Evolutionary conservation across 2,888 invertebrate genomes (phyloP), one percentile per base, ranked within the genome.

Genomic region (Blomia tropicalis): DNA sequence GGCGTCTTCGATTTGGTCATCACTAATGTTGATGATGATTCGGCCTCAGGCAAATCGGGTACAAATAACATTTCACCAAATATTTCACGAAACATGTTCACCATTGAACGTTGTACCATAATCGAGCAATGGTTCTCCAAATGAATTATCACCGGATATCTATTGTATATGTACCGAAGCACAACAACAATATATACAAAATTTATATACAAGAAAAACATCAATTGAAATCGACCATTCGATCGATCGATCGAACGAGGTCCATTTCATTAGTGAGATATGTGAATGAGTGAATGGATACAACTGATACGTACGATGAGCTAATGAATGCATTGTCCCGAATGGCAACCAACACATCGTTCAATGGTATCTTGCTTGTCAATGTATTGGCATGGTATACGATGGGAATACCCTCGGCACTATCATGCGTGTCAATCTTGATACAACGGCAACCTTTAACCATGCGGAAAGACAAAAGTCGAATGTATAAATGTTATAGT

Each of bases 341-440:
- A 62, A 73, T 70, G 59, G 71, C 70, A 36, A 66, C 60, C 43
- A 69, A 59, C 25, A 69, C 67, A 63, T 68, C 67, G 53, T 63
- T 59, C 64, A 74, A 70, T 53, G 73, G 69, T 58, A 78, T 73
- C 68, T 75, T 77, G 23, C 76, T 74, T n/a, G 77, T 77, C 41
- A 77, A 72, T 0, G 78, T 77, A 69, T 77, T 76, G 14, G 78
- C 78, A 69, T 78, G 78, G 70, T 75, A 79, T 23, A 80, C 75
- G 51, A 78, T 70, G 19, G 78, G 78, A 31, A 14, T 19, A 60
- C 72, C 73, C 32, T 74, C 73, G 4, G 73, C 70, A 11, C 78
- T 77, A 69, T 80, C 79, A 77, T 79, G 78, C 59, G 77, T 74
- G 69, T 80, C 79, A 70, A 80, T 78, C 69, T 77, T 77, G 7